Evolutionary conservation across 2,797 vertebrate species (phyloP).

Genomic region (Iguana delicatissima): DNA sequence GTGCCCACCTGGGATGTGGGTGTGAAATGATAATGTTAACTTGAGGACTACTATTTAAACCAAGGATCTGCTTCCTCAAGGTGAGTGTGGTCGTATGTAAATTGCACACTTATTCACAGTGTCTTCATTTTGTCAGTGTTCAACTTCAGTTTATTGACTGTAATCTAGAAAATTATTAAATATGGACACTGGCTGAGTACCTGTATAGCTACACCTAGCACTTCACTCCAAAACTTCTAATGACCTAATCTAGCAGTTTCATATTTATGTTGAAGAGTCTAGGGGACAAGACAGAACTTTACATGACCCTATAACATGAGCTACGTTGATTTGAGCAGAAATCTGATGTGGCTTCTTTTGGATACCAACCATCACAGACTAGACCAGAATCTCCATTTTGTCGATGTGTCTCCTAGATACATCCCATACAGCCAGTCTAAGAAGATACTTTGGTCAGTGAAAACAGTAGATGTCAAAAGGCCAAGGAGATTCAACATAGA

Average conservation of each 20-base stretch:
- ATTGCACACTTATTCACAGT: neutral
- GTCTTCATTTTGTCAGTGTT: neutral
- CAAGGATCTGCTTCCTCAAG: neutral
- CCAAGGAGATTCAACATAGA: neutral
- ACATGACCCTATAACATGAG: no score
- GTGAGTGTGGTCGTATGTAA: neutral
- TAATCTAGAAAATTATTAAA: neutral
- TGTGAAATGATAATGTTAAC: neutral
- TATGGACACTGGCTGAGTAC: neutral
- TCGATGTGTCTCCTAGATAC: neutral
- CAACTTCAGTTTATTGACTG: no score
- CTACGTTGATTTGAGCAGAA: neutral
- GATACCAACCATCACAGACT: neutral
- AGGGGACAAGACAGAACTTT: no score
- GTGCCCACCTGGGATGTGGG: neutral
- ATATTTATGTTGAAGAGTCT: no score
- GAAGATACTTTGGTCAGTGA: neutral
- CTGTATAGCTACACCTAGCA: neutral
- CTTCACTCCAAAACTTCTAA: neutral
- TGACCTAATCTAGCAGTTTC: neutral
- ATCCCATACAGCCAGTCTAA: neutral
- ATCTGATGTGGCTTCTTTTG: no score
- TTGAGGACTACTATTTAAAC: neutral
- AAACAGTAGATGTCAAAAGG: neutral
- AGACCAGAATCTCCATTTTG: neutral